Conservation (phyloP, 2,888 invertebrate genomes). For the Aricia artaxerxes region DNA sequence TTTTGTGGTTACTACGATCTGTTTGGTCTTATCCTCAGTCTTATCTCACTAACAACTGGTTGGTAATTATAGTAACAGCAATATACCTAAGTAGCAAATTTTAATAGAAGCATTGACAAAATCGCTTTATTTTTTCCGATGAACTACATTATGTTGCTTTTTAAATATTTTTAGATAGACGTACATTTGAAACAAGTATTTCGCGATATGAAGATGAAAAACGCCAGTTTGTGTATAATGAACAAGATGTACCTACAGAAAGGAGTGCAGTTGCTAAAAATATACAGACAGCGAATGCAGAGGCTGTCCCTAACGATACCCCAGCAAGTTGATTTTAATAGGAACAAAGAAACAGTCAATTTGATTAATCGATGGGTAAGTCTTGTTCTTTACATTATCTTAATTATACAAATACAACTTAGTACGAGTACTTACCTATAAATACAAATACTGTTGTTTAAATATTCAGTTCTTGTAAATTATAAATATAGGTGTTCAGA, state of each 20-base stretch:
- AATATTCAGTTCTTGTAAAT: no score
- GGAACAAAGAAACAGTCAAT: not conserved
- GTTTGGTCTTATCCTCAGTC: not conserved
- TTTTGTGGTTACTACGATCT: not conserved
- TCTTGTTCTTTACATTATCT: not conserved
- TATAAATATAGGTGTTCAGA: not conserved
- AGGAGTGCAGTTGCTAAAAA: not conserved
- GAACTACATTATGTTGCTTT: not conserved
- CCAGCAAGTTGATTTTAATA: not conserved
- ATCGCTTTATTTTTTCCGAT: not conserved
- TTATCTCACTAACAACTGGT: not conserved
- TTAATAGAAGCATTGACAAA: not conserved
- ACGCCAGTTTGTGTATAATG: not conserved
- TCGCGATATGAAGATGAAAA: not conserved
- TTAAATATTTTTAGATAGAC: not conserved
- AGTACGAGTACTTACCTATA: not conserved
- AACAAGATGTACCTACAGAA: constrained; percentile 1
- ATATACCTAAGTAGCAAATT: no score
- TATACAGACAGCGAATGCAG: not conserved
- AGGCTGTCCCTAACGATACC: not conserved
- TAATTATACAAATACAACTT: not conserved
- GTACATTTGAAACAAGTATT: not conserved
- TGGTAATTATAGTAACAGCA: not conserved
- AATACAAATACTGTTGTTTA: no score
- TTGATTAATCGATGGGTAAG: constrained; percentile 13